phyloP scores from a whole-genome alignment of 2,797 vertebrate genomes.

The Todus mexicanus region DNA sequence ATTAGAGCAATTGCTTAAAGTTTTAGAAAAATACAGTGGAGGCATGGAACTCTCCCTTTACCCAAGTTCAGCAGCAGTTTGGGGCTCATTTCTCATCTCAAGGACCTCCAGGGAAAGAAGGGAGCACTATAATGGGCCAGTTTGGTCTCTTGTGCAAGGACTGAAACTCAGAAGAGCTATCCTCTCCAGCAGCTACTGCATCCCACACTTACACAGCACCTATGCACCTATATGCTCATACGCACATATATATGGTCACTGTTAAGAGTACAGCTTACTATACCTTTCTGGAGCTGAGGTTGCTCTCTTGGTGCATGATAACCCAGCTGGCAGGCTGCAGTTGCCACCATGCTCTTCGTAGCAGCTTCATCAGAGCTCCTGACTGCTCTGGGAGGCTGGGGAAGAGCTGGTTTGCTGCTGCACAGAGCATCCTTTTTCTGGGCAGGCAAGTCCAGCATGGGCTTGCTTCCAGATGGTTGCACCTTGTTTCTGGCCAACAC shows the following conservation, averaged over 20 bases:
- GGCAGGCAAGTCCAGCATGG: background rate
- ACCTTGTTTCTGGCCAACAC: background rate
- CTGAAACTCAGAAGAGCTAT: too few relatives aligned
- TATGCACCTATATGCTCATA: fast-evolving
- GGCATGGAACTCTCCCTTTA: background rate
- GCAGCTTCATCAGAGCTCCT: background rate
- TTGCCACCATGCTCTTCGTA: background rate
- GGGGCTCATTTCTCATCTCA: background rate
- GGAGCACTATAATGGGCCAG: background rate
- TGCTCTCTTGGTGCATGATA: background rate
- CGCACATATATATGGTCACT: background rate
- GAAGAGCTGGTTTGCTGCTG: fast-evolving
- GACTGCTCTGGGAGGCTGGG: background rate
- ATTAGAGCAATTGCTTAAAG: background rate
- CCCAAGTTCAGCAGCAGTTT: background rate
- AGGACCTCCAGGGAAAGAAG: background rate
- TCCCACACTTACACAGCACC: background rate
- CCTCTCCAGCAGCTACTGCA: too few relatives aligned
- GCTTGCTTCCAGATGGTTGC: background rate
- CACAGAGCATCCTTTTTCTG: background rate
- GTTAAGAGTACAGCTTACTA: background rate
- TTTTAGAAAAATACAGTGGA: background rate
- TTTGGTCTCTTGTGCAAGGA: background rate
- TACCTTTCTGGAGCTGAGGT: conserved; percentile 4
- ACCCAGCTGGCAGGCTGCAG: fast-evolving